Conservation (phyloP, 2,888 invertebrate genomes). For the Drosophila nr. perissopoda region DNA sequence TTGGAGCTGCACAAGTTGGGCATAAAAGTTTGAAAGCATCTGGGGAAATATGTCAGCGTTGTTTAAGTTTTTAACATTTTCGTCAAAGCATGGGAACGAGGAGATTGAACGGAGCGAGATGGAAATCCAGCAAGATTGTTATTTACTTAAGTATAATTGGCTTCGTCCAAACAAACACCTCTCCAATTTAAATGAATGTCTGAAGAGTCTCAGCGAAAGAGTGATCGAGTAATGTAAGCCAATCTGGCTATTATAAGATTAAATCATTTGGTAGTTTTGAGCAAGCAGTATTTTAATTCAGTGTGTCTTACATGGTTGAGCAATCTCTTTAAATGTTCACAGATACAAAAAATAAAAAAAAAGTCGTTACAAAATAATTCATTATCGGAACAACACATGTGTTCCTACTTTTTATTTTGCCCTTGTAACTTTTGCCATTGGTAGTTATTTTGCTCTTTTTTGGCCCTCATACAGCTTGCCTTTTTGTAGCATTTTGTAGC, state of each 20-base stretch:
- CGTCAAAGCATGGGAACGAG: slow-evolving; percentile 52
- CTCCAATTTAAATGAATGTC: slow-evolving; percentile 17
- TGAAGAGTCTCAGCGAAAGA: slow-evolving; percentile 1
- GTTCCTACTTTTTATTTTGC: slow-evolving; percentile 35
- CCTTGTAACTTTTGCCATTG: slow-evolving; percentile 54
- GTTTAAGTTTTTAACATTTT: slow-evolving; percentile 79
- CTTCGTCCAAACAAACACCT: slow-evolving; percentile 44
- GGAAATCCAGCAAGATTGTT: slow-evolving; percentile 54
- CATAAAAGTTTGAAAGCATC: slow-evolving; percentile 76
- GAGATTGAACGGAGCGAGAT: slow-evolving; percentile 13
- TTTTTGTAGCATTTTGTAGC: slow-evolving; percentile 61
- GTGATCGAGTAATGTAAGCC: background rate
- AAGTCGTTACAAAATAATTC: slow-evolving; percentile 34
- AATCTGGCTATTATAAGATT: background rate
- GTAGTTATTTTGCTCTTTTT: slow-evolving; percentile 18
- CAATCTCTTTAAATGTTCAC: slow-evolving; percentile 5
- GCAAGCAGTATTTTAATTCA: background rate
- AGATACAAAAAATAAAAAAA: slow-evolving; percentile 3
- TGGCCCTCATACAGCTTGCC: slow-evolving; percentile 21
- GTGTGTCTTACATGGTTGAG: slow-evolving; percentile 11
- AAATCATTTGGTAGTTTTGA: background rate
- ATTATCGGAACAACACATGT: slow-evolving; percentile 47
- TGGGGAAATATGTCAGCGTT: slow-evolving; percentile 78
- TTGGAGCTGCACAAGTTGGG: slow-evolving; percentile 52
- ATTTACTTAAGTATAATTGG: slow-evolving; percentile 76